phyloP scores from a whole-genome alignment of 2,888 invertebrate genomes.

The Heliconius hortense region DNA sequence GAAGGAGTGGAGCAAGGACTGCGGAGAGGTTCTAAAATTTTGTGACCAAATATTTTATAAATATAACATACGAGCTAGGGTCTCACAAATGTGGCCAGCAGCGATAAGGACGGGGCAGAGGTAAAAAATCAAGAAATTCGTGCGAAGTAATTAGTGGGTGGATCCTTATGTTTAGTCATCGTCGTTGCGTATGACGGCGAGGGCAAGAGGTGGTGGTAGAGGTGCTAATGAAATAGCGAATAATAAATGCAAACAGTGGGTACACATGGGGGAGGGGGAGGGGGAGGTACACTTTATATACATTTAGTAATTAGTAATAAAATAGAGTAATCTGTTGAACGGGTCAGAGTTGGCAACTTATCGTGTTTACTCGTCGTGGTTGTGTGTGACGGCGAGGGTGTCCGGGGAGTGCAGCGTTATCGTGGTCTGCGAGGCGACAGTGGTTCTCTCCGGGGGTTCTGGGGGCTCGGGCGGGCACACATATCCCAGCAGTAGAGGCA shows the following conservation, averaged over 20 bases:
- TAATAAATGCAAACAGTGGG: background rate
- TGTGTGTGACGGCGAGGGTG: constrained; percentile 52
- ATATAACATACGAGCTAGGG: background rate
- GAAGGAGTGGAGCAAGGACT: no score
- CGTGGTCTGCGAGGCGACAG: constrained; percentile 71
- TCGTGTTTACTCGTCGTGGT: constrained; percentile 7
- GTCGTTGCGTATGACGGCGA: background rate
- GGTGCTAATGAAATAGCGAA: background rate
- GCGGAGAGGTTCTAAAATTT: no score
- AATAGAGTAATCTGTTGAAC: background rate
- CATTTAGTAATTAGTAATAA: constrained; percentile 4
- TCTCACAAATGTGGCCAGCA: background rate
- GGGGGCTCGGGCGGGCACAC: constrained; percentile 53
- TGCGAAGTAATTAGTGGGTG: background rate
- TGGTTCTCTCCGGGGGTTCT: constrained; percentile 46
- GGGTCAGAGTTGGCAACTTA: constrained; percentile 13
- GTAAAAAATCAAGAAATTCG: background rate
- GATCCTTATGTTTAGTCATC: background rate
- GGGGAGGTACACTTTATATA: constrained; percentile 2
- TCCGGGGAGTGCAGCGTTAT: constrained; percentile 73
- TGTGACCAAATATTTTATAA: no score
- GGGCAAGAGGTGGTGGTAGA: background rate
- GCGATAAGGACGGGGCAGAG: background rate
- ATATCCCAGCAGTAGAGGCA: constrained; percentile 71
- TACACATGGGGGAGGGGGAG: background rate